Evolutionary conservation across 2,888 invertebrate species (phyloP).

Genomic region (Steinernema carpocapsae): DNA sequence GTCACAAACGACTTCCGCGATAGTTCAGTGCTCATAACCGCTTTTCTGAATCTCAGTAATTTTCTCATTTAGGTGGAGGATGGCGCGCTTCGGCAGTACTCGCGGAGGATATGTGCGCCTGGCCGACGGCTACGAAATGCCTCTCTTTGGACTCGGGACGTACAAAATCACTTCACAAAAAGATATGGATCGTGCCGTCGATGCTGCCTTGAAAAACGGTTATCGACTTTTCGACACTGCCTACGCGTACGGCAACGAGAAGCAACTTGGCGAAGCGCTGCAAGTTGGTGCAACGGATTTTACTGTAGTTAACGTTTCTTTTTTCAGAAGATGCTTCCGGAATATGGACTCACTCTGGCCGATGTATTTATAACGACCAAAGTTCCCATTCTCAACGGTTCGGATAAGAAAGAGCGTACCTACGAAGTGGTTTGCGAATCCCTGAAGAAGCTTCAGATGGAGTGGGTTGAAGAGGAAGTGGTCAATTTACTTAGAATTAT

Average conservation of each 20-base stretch:
- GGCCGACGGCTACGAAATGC: conserved; percentile 51
- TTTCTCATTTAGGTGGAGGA: not conserved
- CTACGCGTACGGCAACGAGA: conserved; percentile 79
- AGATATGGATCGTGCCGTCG: conserved; percentile 40
- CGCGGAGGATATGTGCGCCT: conserved; percentile 43
- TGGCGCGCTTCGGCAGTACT: conserved; percentile 42
- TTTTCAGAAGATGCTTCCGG: conserved; percentile 76
- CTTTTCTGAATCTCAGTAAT: not conserved
- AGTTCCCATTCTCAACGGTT: conserved; percentile 72
- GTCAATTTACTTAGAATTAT: not conserved
- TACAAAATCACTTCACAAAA: conserved; percentile 51
- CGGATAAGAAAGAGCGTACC: conserved; percentile 35
- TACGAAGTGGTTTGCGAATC: conserved; percentile 48
- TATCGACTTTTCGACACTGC: conserved; percentile 81
- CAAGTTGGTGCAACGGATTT: conserved; percentile 38
- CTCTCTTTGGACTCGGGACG: conserved; percentile 56
- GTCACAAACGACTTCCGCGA: not conserved
- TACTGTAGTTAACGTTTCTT: not conserved
- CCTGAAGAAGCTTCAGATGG: conserved; percentile 48
- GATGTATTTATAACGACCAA: conserved; percentile 84
- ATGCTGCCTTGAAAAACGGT: conserved; percentile 71
- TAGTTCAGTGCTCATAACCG: no score
- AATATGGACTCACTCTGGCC: conserved; percentile 76
- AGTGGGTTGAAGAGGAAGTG: not conserved
- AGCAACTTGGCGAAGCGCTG: conserved; percentile 75